phyloP scores from a whole-genome alignment of 2,113 vertebrate species.

The Calonectris borealis region DNA sequence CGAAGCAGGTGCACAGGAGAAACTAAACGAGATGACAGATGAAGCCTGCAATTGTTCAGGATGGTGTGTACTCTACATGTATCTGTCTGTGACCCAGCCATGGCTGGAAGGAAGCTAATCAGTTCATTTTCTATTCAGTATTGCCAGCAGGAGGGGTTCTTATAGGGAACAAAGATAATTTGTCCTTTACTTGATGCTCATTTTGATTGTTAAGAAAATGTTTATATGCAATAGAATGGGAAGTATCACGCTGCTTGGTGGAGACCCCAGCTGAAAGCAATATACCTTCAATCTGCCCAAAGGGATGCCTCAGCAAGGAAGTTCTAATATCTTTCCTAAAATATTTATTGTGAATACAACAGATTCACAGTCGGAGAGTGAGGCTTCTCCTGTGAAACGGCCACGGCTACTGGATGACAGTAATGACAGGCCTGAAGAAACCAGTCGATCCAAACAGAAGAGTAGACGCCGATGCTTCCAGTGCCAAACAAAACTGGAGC shows the following conservation, averaged over 20 bases:
- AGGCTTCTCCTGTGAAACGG: constrained; percentile 90
- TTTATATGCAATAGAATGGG: neutral
- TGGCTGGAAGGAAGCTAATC: neutral
- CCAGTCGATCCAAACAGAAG: constrained; percentile 91
- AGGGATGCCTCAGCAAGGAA: constrained; percentile 3
- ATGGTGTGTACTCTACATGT: neutral
- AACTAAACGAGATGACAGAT: constrained; percentile 46
- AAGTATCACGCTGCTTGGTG: neutral
- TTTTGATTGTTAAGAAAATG: neutral
- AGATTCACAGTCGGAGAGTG: constrained; percentile 93
- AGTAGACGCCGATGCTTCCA: constrained; percentile 95
- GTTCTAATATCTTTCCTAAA: constrained; percentile 49
- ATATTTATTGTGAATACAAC: constrained; percentile 69
- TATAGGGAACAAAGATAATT: neutral
- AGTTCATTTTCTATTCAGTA: neutral
- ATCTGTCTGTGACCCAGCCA: neutral
- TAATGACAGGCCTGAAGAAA: constrained; percentile 78
- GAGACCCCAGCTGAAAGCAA: neutral
- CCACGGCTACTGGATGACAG: constrained; percentile 83
- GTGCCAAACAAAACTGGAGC: constrained; percentile 98
- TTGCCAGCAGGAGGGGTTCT: neutral
- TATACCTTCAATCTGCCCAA: neutral
- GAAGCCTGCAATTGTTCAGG: constrained; percentile 5
- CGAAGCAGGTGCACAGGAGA: neutral
- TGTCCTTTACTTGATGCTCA: neutral